Evolutionary conservation across 2,888 invertebrate species (phyloP), one percentile per base, ranked within the genome.

Genomic region (Rhamphomyia laevipes): DNA sequence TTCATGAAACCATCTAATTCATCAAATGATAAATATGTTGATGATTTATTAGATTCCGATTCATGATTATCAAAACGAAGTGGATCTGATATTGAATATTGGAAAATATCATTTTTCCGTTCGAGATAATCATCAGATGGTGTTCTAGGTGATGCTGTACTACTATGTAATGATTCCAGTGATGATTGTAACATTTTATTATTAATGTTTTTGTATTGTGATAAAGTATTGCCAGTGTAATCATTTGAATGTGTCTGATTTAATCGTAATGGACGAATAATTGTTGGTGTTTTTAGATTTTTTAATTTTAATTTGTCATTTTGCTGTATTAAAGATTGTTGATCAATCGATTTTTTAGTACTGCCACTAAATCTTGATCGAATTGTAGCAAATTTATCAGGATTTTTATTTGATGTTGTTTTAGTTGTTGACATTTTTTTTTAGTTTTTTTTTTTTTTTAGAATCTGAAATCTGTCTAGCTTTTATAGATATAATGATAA

Each of bases 151-250:
- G 43, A 46, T 7, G 68, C 67, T 38, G 62, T 62, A 49, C 67
- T 68, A 46, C 68, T 69, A 42, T 69, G 70, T 50, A 69, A 55
- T 2, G 68, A 69, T 50, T 69, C 68, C 52, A 68, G 52, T 1
- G 68, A 69, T 53, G 67, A 68, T 21, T 67, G 61, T 0, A 68
- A 68, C 42, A 64, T 68, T 57, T 67, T 67, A 49, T 65, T 64
- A 12, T 61, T 55, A 52, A n/a, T n/a, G n/a, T 59, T 65, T 47
- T 65, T 63, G 48, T 66, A 67, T 3, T 63, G 63, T 2, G 66
- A 65, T 31, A 64, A 27, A 61, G 58, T 27, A 61, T 62, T 6
- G 61, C 57, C 44, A 51, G 48, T 51, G 48, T 50, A 49, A 55
- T 49, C 43, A 16, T 45, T 48, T 43, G 15, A 27, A 27, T 27